Percentiles rank a stretch among this genome's conserved stretches.
These are phyloP conservation scores for Catocala nupta DNA, from an alignment of 2,888 invertebrate genomes.

Conservation along the genomic window DNA sequence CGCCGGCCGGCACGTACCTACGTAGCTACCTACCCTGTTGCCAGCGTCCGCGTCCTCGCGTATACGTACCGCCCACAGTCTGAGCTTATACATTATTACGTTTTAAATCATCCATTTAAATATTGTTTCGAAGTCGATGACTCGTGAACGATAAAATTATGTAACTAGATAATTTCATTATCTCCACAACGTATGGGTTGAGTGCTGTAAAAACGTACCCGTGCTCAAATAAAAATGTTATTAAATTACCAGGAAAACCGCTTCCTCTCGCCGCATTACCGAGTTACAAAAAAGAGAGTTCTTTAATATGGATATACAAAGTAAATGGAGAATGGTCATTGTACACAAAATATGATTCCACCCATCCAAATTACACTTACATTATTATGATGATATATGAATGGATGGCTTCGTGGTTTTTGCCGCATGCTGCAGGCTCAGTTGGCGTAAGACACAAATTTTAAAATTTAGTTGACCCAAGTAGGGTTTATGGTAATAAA, in stretches of 20 bases:
- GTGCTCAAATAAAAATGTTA: constrained; percentile 33
- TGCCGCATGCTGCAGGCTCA: no score
- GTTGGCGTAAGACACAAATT: no score
- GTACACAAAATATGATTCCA: neutral
- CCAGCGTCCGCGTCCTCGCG: neutral
- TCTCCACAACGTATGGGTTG: constrained; percentile 40
- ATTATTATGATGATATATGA: no score
- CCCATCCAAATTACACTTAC: neutral
- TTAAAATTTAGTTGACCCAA: no score
- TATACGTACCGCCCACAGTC: constrained; percentile 15
- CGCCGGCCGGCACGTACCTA: constrained; percentile 59
- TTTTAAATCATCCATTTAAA: constrained; percentile 43
- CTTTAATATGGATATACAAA: constrained; percentile 2
- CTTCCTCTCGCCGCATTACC: constrained; percentile 28
- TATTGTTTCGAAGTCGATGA: constrained; percentile 39
- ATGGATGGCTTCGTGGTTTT: no score
- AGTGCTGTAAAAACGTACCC: constrained; percentile 36
- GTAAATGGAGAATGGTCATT: neutral
- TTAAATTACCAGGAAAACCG: constrained; percentile 41
- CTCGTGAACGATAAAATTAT: constrained; percentile 48
- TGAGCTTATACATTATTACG: constrained; percentile 31
- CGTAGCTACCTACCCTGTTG: constrained; percentile 10
- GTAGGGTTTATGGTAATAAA: no score
- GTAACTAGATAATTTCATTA: constrained; percentile 46
- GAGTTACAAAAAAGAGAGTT: constrained; percentile 13